phyloP scores from a whole-genome alignment of 2,888 invertebrate genomes.

The Carterocephalus palaemon region DNA sequence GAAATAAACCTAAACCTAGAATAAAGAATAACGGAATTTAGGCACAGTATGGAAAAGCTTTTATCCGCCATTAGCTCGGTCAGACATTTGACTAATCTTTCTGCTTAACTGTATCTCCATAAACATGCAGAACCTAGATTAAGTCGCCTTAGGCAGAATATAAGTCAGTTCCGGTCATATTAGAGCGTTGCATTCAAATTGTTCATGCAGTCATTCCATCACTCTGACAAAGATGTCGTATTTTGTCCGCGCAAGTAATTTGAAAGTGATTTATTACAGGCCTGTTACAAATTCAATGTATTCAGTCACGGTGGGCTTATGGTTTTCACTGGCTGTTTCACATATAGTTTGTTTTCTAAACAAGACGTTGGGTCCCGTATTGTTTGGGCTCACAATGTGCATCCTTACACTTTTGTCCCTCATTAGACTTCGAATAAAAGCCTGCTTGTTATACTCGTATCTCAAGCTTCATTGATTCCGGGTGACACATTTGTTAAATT shows the following conservation, averaged over 20 bases:
- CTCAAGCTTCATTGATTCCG: conserved; percentile 47
- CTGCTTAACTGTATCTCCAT: too few species aligned
- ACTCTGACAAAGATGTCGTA: conserved; percentile 20
- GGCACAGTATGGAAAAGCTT: too few species aligned
- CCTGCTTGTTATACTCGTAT: conserved; percentile 44
- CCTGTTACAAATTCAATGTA: conserved; percentile 32
- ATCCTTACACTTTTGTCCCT: conserved; percentile 34
- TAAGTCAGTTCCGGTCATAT: conserved; percentile 14
- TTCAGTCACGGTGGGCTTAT: conserved; percentile 62
- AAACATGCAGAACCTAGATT: neutral
- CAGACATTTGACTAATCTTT: too few species aligned
- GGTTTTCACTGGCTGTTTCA: conserved; percentile 46
- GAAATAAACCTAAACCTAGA: too few species aligned
- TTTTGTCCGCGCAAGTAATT: conserved; percentile 25
- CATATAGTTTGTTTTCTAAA: conserved; percentile 61
- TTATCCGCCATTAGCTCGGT: too few species aligned
- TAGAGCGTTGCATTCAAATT: conserved; percentile 13
- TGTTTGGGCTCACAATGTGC: conserved; percentile 43
- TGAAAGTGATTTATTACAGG: conserved; percentile 45
- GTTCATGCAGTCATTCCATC: conserved; percentile 13
- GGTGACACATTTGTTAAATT: conserved; percentile 52
- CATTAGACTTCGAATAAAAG: conserved; percentile 37
- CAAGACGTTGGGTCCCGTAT: conserved; percentile 62
- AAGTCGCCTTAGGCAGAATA: conserved; percentile 8
- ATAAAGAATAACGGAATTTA: too few species aligned